Percentiles rank a stretch among this genome's conserved stretches.
phyloP scores from a whole-genome alignment of 1,140 invertebrate genomes.

The Eupristina koningsbergeri region DNA sequence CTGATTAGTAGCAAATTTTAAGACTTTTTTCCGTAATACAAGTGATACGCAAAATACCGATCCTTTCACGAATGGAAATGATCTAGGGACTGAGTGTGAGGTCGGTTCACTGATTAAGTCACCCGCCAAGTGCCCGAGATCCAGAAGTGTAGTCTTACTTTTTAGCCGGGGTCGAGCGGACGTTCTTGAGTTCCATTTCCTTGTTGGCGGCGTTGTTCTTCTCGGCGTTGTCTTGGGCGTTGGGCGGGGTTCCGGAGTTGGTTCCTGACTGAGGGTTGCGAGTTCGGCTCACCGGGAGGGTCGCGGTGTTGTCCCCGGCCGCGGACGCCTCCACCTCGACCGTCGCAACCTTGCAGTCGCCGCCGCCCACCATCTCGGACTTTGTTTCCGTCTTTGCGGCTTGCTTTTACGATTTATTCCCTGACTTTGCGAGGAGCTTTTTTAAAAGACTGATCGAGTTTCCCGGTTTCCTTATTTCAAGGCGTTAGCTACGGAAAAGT shows the following conservation, averaged over 20 bases:
- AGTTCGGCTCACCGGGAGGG: slow-evolving; percentile 82
- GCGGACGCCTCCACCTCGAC: slow-evolving; percentile 82
- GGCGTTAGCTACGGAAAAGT: not conserved
- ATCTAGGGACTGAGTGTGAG: too few relatives aligned
- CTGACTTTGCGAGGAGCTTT: too few relatives aligned
- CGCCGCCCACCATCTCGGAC: slow-evolving; percentile 75
- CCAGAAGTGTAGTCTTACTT: slow-evolving; percentile 75
- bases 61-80: too few relatives aligned
- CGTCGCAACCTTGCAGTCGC: slow-evolving; percentile 88
- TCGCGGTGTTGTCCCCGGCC: slow-evolving; percentile 86
- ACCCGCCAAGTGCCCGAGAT: not conserved
- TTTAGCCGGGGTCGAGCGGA: slow-evolving; percentile 85
- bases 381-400: slow-evolving; percentile 47
- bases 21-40: too few relatives aligned
- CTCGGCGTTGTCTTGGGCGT: slow-evolving; percentile 79
- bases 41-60: too few relatives aligned
- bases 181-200: slow-evolving; percentile 89
- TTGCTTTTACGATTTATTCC: too few relatives aligned
- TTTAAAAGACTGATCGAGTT: not conserved
- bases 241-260: slow-evolving; percentile 74
- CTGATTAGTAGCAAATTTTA: too few relatives aligned
- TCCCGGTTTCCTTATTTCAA: not conserved
- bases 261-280: slow-evolving; percentile 74
- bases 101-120: too few relatives aligned
- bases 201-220: slow-evolving; percentile 87